Conservation (phyloP, 2,888 invertebrate genomes). For the Lamellibrachia columna region DNA sequence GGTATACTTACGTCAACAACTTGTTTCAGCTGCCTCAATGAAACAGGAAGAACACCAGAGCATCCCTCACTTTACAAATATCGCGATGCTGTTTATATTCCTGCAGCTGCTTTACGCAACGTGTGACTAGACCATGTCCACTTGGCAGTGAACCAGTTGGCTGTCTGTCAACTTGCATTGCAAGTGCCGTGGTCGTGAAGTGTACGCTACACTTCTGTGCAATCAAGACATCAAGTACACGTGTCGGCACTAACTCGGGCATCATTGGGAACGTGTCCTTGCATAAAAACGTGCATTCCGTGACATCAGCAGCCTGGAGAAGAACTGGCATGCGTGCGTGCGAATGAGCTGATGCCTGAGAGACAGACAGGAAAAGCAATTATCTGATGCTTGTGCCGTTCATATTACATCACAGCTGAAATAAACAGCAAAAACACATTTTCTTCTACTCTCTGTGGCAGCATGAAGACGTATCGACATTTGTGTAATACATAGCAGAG, state of each 20-base stretch:
- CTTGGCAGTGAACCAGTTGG: not conserved
- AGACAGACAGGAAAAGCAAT: not conserved
- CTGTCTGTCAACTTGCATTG: not conserved
- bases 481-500: not conserved
- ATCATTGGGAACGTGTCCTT: not conserved
- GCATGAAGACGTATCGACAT: conserved; percentile 4
- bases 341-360: not conserved
- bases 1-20: no score
- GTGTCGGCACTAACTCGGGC: not conserved
- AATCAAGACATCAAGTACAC: not conserved
- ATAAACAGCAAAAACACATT: not conserved
- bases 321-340: not conserved
- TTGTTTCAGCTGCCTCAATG: not conserved
- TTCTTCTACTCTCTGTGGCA: not conserved
- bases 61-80: not conserved
- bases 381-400: not conserved
- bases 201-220: not conserved
- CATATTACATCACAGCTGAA: not conserved
- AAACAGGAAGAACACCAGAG: not conserved
- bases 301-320: not conserved
- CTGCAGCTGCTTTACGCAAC: not conserved
- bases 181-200: not conserved
- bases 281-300: not conserved
- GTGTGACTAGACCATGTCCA: not conserved
- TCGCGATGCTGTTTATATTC: not conserved